phyloP scores from a whole-genome alignment of 2,888 invertebrate genomes.

The Argynnis bischoffii region DNA sequence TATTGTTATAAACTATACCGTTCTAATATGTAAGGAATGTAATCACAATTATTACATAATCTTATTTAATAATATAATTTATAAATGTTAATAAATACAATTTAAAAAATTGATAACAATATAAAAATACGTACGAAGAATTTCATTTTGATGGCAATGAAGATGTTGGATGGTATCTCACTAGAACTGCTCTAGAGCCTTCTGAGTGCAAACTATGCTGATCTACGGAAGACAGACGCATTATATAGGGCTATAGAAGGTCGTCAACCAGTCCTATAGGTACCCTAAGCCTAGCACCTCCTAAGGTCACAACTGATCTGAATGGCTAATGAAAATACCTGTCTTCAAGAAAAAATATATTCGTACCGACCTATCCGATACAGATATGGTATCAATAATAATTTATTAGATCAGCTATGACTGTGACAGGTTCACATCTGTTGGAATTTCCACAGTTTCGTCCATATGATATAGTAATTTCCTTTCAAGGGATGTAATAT shows the following conservation, averaged over 20 bases:
- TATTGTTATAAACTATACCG: no score
- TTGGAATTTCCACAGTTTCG: conserved; percentile 29
- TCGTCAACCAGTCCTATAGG: conserved; percentile 52
- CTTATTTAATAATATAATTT: not conserved
- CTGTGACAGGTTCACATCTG: conserved; percentile 31
- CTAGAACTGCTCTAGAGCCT: conserved; percentile 76
- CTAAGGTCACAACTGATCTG: conserved; percentile 67
- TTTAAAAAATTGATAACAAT: conserved; percentile 5
- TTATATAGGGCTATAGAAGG: conserved; percentile 73
- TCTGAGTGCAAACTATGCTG: conserved; percentile 73
- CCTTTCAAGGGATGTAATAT: conserved; percentile 14
- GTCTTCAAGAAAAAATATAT: conserved; percentile 56
- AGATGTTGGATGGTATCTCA: conserved; percentile 56
- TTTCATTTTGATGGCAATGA: conserved; percentile 67
- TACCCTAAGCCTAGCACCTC: conserved; percentile 49
- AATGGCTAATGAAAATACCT: conserved; percentile 69
- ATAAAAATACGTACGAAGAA: conserved; percentile 66
- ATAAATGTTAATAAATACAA: not conserved
- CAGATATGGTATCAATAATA: conserved; percentile 55
- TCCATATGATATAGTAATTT: conserved; percentile 22
- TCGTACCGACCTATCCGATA: conserved; percentile 47
- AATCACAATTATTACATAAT: no score
- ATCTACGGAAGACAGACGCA: conserved; percentile 58
- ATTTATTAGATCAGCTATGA: conserved; percentile 49
- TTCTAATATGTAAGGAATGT: no score